Evolutionary conservation across 1,140 invertebrate genomes (phyloP), one percentile per base, ranked within the genome.

Genomic region (Stegodyphus dumicola): DNA sequence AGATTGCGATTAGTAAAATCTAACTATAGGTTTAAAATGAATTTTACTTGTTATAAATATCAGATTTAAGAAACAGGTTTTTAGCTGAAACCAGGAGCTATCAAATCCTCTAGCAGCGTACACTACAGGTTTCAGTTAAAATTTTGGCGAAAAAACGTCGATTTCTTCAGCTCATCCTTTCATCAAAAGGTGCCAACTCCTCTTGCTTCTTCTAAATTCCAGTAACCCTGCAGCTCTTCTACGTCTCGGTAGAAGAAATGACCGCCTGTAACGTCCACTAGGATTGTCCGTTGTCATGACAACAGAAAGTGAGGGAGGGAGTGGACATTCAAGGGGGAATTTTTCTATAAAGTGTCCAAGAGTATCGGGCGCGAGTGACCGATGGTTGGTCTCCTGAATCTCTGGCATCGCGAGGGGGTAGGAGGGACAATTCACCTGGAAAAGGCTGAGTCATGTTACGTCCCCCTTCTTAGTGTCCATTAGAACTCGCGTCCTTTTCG

Each of bases 341-440:
- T 85, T 85, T 85, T 85, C 81, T 85, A 85, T 76, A 85, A 85
- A 85, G 73, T 85, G 74, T 77, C 81, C 73, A 69, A 67, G 81
- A 76, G 81, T 76, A 85, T 85, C 81, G 64, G 74, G 66, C 18
- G 66, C 48, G 70, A 75, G 81, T 85, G 81, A 85, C 81, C 81
- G 74, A 77, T 77, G 81, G 81, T 15, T n/a, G 52, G 65, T 70
- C 54, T 7, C n/a, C 49, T 51, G 69, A 18, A 81, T 33, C 78
- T 10, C 67, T 33, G 65, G 49, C 6, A 60, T 60, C 56, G 48
- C 13, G n/a, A 54, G 51, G 78, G 49, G 17, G 51, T 60, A 11
- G 9, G 71, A 75, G 64, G 70, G 70, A 54, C 70, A 75, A 65
- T 83, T 83, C 80, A 75, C 71, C 70, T 75, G 70, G 69, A 83